Evolutionary conservation across 2,113 vertebrate genomes (phyloP).

Genomic region (Gobiocypris rarus): DNA sequence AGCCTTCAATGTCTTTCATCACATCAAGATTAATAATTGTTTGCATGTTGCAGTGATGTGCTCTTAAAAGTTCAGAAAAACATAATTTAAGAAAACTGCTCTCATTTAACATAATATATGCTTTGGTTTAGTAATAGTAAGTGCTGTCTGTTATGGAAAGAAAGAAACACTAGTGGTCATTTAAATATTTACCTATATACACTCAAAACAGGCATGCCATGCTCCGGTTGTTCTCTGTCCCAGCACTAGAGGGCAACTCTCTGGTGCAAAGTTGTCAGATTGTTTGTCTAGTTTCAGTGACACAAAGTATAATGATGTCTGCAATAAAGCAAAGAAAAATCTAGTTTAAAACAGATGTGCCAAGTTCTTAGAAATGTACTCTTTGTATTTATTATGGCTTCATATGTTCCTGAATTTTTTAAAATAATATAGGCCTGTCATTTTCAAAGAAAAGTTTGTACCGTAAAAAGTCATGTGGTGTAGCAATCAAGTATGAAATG

Average conservation of each 20-base stretch:
- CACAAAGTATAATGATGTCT: neutral
- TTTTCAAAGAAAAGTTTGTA: too few relatives aligned
- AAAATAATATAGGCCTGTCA: too few relatives aligned
- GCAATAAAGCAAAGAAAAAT: neutral
- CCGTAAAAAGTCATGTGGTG: too few relatives aligned
- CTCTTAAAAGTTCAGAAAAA: too few relatives aligned
- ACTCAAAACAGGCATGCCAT: neutral
- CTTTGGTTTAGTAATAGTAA: neutral
- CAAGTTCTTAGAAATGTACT: neutral
- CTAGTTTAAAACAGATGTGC: neutral
- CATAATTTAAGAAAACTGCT: too few relatives aligned
- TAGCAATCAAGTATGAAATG: neutral
- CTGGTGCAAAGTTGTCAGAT: neutral
- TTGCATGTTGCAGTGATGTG: neutral
- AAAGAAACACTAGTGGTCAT: neutral
- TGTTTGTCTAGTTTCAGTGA: neutral
- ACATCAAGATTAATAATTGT: slow-evolving; percentile 38
- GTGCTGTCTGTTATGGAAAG: neutral
- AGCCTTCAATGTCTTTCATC: slow-evolving; percentile 25
- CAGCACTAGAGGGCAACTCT: slow-evolving; percentile 51
- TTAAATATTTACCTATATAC: slow-evolving; percentile 8
- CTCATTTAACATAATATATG: neutral
- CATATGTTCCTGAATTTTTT: too few relatives aligned
- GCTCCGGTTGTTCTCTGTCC: slow-evolving; percentile 3
- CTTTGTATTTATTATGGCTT: too few relatives aligned